Base-by-base conservation (phyloP, 2,888 invertebrate genomes). In the Flabesymbios commensalis region DNA sequence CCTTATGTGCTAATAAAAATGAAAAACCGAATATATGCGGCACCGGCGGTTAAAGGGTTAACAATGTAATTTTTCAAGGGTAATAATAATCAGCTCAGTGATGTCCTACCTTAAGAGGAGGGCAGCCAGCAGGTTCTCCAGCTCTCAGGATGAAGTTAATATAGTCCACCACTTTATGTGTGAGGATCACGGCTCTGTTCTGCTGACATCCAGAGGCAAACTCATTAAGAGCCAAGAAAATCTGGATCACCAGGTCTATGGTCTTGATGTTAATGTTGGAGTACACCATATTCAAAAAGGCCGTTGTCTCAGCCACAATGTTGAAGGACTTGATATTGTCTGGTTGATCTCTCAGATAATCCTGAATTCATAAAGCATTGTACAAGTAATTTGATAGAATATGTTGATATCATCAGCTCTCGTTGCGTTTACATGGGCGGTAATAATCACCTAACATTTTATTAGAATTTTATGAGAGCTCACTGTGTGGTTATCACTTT, bases 281-380 rank as follows among this genome's bases (percentile, higher is more conserved):
- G 70, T 81, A 83, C 43, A 83, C 75, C 32, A 80, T 76, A 61
- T 79, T 77, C 47, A 83, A 72, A 68, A 83, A 81, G 47, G 78
- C 71, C 2, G 79, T 76, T 41, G 81, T 78, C 64, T 82, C 83
- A 3, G 77, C 79, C 4, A 83, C 77, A 59, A 83, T 75, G 73
- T 83, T 80, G 63, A 83, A 80, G 0, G 81, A 79, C 69, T 83
- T 83, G 41, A 83, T 75, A 67, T 83, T 82, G 71, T 81, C 81
- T 3, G 79, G 79, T 62, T 83, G 83, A 57, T 82, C 83, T 48
- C 83, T 67, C 33, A 83, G 75, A 65, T 83, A 82, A 62, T 83
- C 77, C 80, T 82, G 63, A 1, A 64, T n/a, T n/a, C n/a, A n/a
- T n/a, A n/a, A n/a, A n/a, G n/a, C n/a, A n/a, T n/a, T n/a, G n/a